A percentile compares a stretch with the other conserved stretches of the same genome.
Conservation (phyloP, 2,888 invertebrate genomes). For the Papilio protenor region DNA sequence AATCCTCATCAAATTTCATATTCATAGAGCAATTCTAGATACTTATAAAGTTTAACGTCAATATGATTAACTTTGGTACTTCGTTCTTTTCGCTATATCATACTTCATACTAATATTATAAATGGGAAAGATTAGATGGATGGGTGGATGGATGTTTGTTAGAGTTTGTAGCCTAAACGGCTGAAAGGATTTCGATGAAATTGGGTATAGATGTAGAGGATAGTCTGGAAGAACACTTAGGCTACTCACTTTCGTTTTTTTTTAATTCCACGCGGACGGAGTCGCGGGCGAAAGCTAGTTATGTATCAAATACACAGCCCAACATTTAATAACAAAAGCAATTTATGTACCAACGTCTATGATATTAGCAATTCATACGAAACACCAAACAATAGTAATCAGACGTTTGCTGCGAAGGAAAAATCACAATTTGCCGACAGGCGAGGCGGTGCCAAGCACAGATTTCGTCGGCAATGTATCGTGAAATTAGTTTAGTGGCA, state of each 20-base stretch:
- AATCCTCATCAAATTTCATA: background rate
- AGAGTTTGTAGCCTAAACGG: too few relatives aligned
- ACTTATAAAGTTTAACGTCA: background rate
- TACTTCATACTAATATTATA: too few relatives aligned
- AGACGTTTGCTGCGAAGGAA: conserved; percentile 73
- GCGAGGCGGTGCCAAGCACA: conserved; percentile 82
- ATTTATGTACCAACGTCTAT: conserved; percentile 63
- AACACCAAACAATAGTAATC: conserved; percentile 82
- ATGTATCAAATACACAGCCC: conserved; percentile 16
- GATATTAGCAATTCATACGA: conserved; percentile 79
- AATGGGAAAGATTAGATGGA: too few relatives aligned
- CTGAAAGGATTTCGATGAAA: too few relatives aligned
- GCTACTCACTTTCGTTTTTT: too few relatives aligned
- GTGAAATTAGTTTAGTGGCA: conserved; percentile 85
- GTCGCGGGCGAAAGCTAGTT: too few relatives aligned
- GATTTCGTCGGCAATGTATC: conserved; percentile 84
- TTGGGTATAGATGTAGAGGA: too few relatives aligned
- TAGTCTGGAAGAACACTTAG: too few relatives aligned
- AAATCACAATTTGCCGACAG: conserved; percentile 76
- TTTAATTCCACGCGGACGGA: too few relatives aligned
- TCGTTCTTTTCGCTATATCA: background rate
- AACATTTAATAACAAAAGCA: conserved; percentile 51
- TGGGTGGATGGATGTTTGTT: too few relatives aligned
- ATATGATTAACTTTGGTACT: background rate
- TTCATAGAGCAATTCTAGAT: background rate